Evolutionary conservation across 2,888 invertebrate genomes (phyloP), one percentile per base, ranked within the genome.

Genomic region (Smittia aterrima): DNA sequence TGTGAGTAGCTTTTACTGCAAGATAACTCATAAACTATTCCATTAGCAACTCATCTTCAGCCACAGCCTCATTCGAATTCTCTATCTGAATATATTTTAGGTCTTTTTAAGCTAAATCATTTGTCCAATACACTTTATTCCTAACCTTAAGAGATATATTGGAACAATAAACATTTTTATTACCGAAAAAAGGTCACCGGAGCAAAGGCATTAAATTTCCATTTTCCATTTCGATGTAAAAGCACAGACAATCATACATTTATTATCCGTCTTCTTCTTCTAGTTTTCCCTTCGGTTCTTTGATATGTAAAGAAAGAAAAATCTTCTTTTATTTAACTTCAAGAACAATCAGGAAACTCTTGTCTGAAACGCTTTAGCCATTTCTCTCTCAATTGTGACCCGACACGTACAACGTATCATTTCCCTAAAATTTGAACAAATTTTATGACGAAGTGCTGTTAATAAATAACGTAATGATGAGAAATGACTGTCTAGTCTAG

Each of bases 101-200:
- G 18, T 18, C 11, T n/a, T 47, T 22, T 58, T 6, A 18, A 58
- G 58, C 58, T 58, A 47, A 13, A 47, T 47, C 53, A 47, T 47
- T 32, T 32, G 32, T n/a, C n/a, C n/a, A n/a, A n/a, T n/a, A n/a
- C n/a, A n/a, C n/a, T n/a, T n/a, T n/a, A n/a, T n/a, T 1, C 25
- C 3, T 25, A 22, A 9, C 53, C 53, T 54, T 70, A 20, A 18
- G 27, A 67, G 70, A 70, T 70, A 53, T 70, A 70, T 70, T 70
- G 47, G 70, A 70, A 70, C 22, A 70, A 70, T 70, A 70, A 70
- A 70, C 27, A 54, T 70, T 27, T 70, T 70, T 47, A 70, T 18
- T 18, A 20, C 13, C 1, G 1, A 41, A 67, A 38, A 67, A 67
- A 41, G 67, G 67, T 2, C 27, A 13, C 18, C 58, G 47, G 13